Percentiles rank a stretch among this genome's conserved stretches.
phyloP scores from a whole-genome alignment of 2,888 invertebrate genomes.

The Drosophila basisetae region DNA sequence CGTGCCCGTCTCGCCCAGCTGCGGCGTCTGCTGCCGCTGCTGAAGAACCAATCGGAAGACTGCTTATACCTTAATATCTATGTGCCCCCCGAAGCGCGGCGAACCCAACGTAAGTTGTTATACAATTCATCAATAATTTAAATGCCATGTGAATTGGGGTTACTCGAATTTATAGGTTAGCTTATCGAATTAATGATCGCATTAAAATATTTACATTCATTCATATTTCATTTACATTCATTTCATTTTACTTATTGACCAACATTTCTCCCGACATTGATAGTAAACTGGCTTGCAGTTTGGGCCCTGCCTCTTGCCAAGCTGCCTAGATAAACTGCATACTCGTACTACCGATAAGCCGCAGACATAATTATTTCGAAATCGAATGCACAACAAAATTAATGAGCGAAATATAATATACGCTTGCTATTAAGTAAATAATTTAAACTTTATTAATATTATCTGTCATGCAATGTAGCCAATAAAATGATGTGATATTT shows the following conservation, averaged over 20 bases:
- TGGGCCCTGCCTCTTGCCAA: background rate
- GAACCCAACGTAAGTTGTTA: conserved; percentile 77
- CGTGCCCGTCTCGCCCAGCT: conserved; percentile 93
- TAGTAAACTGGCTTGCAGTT: background rate
- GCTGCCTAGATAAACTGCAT: background rate
- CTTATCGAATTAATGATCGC: conserved; percentile 9
- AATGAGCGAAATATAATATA: background rate
- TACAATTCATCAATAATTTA: conserved; percentile 10
- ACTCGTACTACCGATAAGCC: background rate
- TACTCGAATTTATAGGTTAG: conserved; percentile 1
- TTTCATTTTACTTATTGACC: background rate
- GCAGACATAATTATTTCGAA: background rate
- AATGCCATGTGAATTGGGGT: background rate
- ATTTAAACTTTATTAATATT: background rate
- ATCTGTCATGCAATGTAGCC: background rate
- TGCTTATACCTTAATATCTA: conserved; percentile 99
- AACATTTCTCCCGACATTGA: background rate
- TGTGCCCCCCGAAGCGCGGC: conserved; percentile 89
- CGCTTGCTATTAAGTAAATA: background rate
- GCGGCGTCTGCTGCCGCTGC: conserved; percentile 92
- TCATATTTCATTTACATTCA: background rate
- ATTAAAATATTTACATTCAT: conserved; percentile 1
- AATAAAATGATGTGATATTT: background rate
- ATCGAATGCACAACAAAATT: background rate
- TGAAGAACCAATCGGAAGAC: conserved; percentile 98